Base-by-base conservation (phyloP, 2,113 vertebrate genomes). In the Osmerus mordax region DNA sequence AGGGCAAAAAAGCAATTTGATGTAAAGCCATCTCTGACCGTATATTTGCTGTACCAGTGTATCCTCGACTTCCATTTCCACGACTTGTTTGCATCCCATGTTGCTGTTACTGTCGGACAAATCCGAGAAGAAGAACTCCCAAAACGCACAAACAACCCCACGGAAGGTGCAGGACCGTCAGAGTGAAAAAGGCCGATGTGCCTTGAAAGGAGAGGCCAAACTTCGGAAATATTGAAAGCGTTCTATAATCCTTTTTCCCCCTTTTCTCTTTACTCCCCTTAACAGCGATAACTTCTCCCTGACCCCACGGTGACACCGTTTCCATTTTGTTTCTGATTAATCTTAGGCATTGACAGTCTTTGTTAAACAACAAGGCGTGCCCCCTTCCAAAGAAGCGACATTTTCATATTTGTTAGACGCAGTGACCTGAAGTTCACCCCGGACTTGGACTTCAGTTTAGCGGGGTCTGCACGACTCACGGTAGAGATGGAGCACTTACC, bases 391-490 rank as follows among this genome's bases (percentile, higher is more conserved):
- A 94, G 93, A 94, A 93, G 95, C 91, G 94, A 96, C 96, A 97
- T 99, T 98, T 99, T 99, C 95, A 98, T 98, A 98, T 98, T 95
- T 95, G 95, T 98, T 97, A 98, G 97, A 99, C 97, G 93, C 92
- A 87, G 89, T 99, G 97, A 99, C 96, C 97, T 95, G 94, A 94
- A 94, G 92, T 96, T 98, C 96, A 99, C 96, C 97, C 96, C 96
- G 93, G 92, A 95, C 96, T 97, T 98, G 96, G 96, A 98, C 96
- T 99, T 97, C 94, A 92, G 92, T 88, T 93, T 93, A 94, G 87
- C 91, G 90, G 91, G 90, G 91, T 93, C 92, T 93, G 87, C 89
- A 93, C 84, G 91, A 86, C 91, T 90, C 90, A 91, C 91, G 90
- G 92, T 89, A 91, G 89, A 88, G 91, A 91, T 77, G 70, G 91